Conservation (phyloP, 1,140 invertebrate species). For the Sinonovacula constricta region DNA sequence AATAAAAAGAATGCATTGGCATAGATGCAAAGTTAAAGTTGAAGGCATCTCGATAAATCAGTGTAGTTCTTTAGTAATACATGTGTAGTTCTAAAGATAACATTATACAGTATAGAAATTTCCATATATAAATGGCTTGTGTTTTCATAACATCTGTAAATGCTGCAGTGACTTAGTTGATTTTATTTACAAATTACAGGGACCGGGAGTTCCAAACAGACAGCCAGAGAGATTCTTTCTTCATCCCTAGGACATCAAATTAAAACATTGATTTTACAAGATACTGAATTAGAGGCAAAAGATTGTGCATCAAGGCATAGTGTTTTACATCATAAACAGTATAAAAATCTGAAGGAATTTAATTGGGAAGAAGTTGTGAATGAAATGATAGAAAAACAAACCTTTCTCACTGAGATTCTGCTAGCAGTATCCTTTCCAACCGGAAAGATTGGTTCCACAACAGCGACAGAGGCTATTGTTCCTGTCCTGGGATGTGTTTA, state of each 20-base stretch:
- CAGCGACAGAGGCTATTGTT: not conserved
- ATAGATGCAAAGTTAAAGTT: no score
- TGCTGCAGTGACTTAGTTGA: not conserved
- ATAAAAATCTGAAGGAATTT: not conserved
- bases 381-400: not conserved
- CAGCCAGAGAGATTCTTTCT: not conserved
- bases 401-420: slow-evolving; percentile 14
- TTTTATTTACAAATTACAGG: not conserved
- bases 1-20: no score
- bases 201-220: not conserved
- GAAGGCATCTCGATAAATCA: no score
- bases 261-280: not conserved
- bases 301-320: not conserved
- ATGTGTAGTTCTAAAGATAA: no score
- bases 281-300: not conserved
- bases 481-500: slow-evolving; percentile 12
- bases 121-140: not conserved
- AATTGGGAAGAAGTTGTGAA: not conserved
- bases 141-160: not conserved
- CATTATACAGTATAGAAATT: no score
- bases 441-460: not conserved
- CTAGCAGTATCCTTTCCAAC: slow-evolving; percentile 6
- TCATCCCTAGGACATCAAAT: not conserved
- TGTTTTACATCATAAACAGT: slow-evolving; percentile 2
- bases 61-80: no score